Evolutionary conservation across 2,888 invertebrate genomes (phyloP), one percentile per base, ranked within the genome.

Genomic region (Harmothoe impar): DNA sequence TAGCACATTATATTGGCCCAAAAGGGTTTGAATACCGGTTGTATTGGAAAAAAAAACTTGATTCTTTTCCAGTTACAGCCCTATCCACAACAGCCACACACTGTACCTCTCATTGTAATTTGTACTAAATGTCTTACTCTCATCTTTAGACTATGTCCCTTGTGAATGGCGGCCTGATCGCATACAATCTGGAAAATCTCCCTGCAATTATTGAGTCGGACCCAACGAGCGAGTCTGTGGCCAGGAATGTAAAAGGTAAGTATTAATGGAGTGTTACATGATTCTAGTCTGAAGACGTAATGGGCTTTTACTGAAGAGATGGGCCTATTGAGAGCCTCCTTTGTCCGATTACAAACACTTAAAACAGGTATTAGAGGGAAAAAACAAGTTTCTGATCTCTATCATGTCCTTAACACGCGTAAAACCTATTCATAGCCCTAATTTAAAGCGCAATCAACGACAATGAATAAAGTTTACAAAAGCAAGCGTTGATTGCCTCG

Each of bases 141-240:
- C 10, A n/a, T 84, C 29, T 33, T 17, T 84, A 84, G 84, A 84
- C 84, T 23, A 84, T 84, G 84, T 84, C 84, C 43, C 29, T 84
- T 17, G 84, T 84, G 43, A 84, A 84, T 43, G 84, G 84, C 17
- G 84, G 43, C 17, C 35, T 84, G 15, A 84, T 84, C 23, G 84
- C 84, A 23, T 84, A 84, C 43, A 84, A 84, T 43, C 23, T 84
- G 43, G 84, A 35, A 25, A 84, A 84, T 43, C 51, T 84, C 12
- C 84, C 43, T 0, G 78, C 10, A 62, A 62, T 62, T 25, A 20
- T 78, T 3, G 84, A 84, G 29, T 84, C 43, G 7, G 84, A 84
- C 12, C 20, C 29, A 12, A 23, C 84, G 0, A 51, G n/a, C 20
- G 84, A 43, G 3, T 51, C 43, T 51, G 84, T 43, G 1, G 51